These are phyloP conservation scores for Didymodactylos carnosus DNA, from an alignment of 2,888 invertebrate species.

Conservation along the genomic window DNA sequence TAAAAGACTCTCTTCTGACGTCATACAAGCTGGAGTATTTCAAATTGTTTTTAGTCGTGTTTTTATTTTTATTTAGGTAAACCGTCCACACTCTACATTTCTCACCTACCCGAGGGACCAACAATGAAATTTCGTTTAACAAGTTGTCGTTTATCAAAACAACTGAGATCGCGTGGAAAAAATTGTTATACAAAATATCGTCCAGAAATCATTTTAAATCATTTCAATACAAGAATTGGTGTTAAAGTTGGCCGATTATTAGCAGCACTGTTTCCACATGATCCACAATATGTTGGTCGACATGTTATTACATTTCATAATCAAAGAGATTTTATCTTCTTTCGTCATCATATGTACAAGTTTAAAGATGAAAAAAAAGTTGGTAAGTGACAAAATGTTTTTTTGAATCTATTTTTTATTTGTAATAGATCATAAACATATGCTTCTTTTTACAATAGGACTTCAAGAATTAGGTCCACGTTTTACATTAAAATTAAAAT, in stretches of 20 bases:
- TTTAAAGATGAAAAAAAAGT: constrained; percentile 40
- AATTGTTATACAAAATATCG: constrained; percentile 56
- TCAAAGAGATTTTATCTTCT: constrained; percentile 93
- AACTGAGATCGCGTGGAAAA: neutral
- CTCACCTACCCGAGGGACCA: constrained; percentile 85
- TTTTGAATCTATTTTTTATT: no score
- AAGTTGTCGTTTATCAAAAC: constrained; percentile 52
- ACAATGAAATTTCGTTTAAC: constrained; percentile 85
- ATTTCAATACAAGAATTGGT: constrained; percentile 82
- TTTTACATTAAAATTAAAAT: constrained; percentile 74
- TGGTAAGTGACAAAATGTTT: no score
- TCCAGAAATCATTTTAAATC: constrained; percentile 83
- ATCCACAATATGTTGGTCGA: constrained; percentile 78
- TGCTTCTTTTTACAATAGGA: no score
- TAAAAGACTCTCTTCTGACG: no score
- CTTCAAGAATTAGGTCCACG: constrained; percentile 84
- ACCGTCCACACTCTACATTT: constrained; percentile 63
- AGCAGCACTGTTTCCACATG: constrained; percentile 72
- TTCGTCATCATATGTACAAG: constrained; percentile 69
- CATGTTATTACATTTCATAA: constrained; percentile 92
- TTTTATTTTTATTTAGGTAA: constrained; percentile 18
- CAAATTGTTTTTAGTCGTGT: no score
- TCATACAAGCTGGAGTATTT: no score
- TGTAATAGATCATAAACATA: no score
- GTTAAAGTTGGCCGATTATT: constrained; percentile 73